Evolutionary conservation across 2,888 invertebrate genomes (phyloP).

Genomic region (Himalopsyche anomala): DNA sequence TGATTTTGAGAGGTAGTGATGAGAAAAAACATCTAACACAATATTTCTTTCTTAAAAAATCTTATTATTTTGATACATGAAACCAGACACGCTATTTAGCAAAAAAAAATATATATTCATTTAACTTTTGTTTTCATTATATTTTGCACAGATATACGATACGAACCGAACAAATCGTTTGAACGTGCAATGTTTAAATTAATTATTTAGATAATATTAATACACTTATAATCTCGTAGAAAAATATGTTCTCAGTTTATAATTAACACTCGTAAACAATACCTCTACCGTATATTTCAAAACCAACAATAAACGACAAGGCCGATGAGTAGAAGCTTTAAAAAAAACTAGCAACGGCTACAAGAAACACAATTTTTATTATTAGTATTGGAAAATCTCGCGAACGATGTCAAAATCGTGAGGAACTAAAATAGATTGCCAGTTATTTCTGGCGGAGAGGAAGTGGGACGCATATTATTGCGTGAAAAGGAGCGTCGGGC

Average conservation of each 20-base stretch:
- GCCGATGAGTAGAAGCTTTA: neutral
- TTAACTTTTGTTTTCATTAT: too few relatives aligned
- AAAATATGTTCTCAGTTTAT: neutral
- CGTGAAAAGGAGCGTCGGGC: constrained; percentile 1
- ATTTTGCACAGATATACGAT: too few relatives aligned
- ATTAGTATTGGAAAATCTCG: constrained; percentile 4
- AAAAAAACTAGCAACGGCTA: constrained; percentile 13
- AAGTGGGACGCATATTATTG: constrained; percentile 19
- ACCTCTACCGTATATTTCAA: constrained; percentile 11
- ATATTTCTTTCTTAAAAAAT: too few relatives aligned
- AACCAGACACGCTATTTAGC: too few relatives aligned
- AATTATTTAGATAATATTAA: too few relatives aligned
- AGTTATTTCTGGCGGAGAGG: neutral
- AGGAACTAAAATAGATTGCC: neutral
- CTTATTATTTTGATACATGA: too few relatives aligned
- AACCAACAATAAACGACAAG: neutral
- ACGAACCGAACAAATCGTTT: too few relatives aligned
- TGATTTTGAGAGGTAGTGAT: too few relatives aligned
- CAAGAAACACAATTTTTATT: neutral
- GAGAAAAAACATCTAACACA: too few relatives aligned
- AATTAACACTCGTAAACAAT: neutral
- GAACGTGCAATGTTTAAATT: too few relatives aligned
- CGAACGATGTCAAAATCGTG: constrained; percentile 15
- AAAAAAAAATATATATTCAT: too few relatives aligned
- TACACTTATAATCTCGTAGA: too few relatives aligned